Evolutionary conservation across 2,113 vertebrate species (phyloP), one percentile per base, ranked within the genome.

Genomic region (Eubucco bourcierii): DNA sequence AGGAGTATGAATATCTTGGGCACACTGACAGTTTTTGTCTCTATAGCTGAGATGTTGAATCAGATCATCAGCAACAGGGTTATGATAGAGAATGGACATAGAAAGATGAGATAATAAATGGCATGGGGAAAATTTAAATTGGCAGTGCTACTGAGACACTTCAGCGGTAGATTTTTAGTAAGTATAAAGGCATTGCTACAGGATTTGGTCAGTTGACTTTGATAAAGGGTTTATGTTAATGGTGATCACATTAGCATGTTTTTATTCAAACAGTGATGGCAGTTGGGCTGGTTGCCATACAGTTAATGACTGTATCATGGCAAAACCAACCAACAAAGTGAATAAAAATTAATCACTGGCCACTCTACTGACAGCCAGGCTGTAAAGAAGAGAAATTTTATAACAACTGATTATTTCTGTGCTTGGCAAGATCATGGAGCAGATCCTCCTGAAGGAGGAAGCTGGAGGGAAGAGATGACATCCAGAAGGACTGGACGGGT

Each of bases 171-270:
- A 6, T 33, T 67, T 72, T 72, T 28, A 37, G 7, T 18, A 88
- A 81, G 8, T 18, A 53, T 12, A n/a, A 72, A 63, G 10, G 20
- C 58, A 76, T 41, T 25, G 6, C 28, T 52, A 24, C 10, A 73
- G 44, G 31, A 58, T 12, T 68, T 52, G 34, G 17, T 88, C 27
- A 60, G 5, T 7, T 66, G 18, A 65, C 13, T 21, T 44, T 33
- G n/a, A 73, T 39, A 80, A 44, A 29, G 63, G 39, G 17, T 53
- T 75, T 73, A 52, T 16, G 15, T 41, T 55, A 80, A 59, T 15
- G 5, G 5, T 25, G 29, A 71, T 4, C 17, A 55, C 0, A 0
- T 59, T 15, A 56, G 4, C 71, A 79, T 6, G 5, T 60, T 60
- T 34, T 72, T 31, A 60, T 83, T 68, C 17, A 46, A 47, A 55